Conservation (phyloP, 2,113 vertebrate genomes). For the Bungarus multicinctus region DNA sequence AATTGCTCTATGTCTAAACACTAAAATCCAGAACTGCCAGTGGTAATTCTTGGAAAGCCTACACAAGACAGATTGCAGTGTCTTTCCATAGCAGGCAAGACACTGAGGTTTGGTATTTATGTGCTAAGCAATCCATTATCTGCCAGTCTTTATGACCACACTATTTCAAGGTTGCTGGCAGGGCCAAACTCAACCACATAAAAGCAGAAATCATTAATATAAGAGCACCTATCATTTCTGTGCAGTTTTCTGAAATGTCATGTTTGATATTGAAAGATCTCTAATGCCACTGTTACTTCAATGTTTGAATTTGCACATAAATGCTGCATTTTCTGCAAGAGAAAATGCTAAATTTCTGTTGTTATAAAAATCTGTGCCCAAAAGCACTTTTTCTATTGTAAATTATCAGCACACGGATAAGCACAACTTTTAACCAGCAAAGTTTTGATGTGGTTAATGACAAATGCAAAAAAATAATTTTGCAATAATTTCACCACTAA, state of each 20-base stretch:
- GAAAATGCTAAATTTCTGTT: slow-evolving; percentile 31
- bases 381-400: slow-evolving; percentile 49
- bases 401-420: slow-evolving; percentile 59
- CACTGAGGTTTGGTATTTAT: not conserved
- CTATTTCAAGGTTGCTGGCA: not conserved
- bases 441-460: slow-evolving; percentile 64
- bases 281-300: not conserved
- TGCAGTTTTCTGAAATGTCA: slow-evolving; percentile 6
- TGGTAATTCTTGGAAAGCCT: not conserved
- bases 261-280: not conserved
- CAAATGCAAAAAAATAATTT: slow-evolving; percentile 65
- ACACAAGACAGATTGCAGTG: not conserved
- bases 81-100: not conserved
- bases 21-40: not conserved
- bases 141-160: not conserved
- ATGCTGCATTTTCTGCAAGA: slow-evolving; percentile 16
- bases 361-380: slow-evolving; percentile 52
- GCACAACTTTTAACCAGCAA: slow-evolving; percentile 56
- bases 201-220: not conserved
- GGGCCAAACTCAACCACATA: not conserved
- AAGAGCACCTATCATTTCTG: not conserved
- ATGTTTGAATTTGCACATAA: slow-evolving; percentile 26
- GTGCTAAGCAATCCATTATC: not conserved
- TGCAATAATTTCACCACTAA: slow-evolving; percentile 55
- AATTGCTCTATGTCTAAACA: not conserved